Percentiles rank a stretch among this genome's conserved stretches.
phyloP scores from a whole-genome alignment of 1,140 invertebrate species.

The Intoshia linei region DNA sequence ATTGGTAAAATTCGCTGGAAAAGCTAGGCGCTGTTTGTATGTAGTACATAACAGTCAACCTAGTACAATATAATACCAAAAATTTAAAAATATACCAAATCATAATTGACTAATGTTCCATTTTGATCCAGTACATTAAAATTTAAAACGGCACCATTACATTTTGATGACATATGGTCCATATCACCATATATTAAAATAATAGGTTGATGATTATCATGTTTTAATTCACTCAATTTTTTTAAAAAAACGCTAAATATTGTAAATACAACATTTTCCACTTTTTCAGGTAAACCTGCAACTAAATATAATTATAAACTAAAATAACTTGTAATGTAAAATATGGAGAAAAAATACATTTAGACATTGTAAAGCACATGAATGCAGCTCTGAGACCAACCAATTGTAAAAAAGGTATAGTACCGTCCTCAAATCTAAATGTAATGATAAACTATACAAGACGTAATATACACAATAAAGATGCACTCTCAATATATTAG shows the following conservation, averaged over 20 bases:
- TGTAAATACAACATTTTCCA: slow-evolving; percentile 21
- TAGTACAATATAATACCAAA: no score
- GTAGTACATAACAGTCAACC: no score
- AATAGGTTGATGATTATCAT: slow-evolving; percentile 37
- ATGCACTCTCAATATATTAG: background rate
- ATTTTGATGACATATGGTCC: slow-evolving; percentile 28
- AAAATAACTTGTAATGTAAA: background rate
- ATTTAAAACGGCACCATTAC: slow-evolving; percentile 49
- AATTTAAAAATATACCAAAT: slow-evolving; percentile 31
- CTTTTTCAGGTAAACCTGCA: slow-evolving; percentile 5
- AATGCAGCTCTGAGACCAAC: slow-evolving; percentile 45
- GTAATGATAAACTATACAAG: slow-evolving; percentile 1
- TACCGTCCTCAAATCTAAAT: slow-evolving; percentile 66
- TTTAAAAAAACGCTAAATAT: slow-evolving; percentile 38
- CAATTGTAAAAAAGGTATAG: slow-evolving; percentile 50
- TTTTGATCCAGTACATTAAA: slow-evolving; percentile 48
- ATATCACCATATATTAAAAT: slow-evolving; percentile 37
- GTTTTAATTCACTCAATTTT: slow-evolving; percentile 30
- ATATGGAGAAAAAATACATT: background rate
- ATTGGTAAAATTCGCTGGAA: no score
- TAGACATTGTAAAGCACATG: slow-evolving; percentile 26
- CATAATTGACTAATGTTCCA: slow-evolving; percentile 47
- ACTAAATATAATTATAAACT: background rate
- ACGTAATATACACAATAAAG: background rate
- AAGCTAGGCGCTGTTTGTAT: no score